Evolutionary conservation across 2,797 vertebrate species (phyloP).

Genomic region (Malurus splendens): DNA sequence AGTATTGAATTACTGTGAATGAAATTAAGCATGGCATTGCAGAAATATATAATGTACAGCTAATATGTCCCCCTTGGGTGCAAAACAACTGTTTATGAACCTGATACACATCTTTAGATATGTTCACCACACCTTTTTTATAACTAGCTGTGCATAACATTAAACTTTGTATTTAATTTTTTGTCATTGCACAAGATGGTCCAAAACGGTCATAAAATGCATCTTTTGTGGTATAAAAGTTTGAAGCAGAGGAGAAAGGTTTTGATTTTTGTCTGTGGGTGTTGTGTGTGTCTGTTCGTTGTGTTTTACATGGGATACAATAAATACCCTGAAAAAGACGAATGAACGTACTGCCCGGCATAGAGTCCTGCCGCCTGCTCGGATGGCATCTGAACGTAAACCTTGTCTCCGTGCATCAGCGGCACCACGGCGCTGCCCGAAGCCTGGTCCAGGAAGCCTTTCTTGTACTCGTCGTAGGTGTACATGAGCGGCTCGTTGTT

Average conservation of each 20-base stretch:
- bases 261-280: conserved; percentile 10
- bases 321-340: conserved; percentile 95
- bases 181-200: conserved; percentile 61
- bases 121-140: conserved; percentile 21
- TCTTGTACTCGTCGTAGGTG: conserved; percentile 95
- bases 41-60: conserved; percentile 63
- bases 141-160: conserved; percentile 60
- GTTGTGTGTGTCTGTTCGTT: neutral
- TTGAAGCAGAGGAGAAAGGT: conserved; percentile 51
- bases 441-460: conserved; percentile 93
- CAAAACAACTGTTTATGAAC: conserved; percentile 54
- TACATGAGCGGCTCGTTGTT: conserved; percentile 97
- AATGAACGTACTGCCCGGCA: conserved; percentile 92
- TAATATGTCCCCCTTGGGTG: conserved; percentile 59
- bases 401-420: conserved; percentile 84
- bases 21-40: conserved; percentile 61
- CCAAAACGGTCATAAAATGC: conserved; percentile 64
- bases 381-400: conserved; percentile 91
- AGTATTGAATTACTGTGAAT: conserved; percentile 44
- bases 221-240: conserved; percentile 56
- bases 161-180: conserved; percentile 14
- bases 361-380: conserved; percentile 96
- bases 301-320: conserved; percentile 88
- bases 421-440: conserved; percentile 92
- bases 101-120: conserved; percentile 35